Evolutionary conservation across 2,113 vertebrate genomes (phyloP).

Genomic region (Eira barbara): DNA sequence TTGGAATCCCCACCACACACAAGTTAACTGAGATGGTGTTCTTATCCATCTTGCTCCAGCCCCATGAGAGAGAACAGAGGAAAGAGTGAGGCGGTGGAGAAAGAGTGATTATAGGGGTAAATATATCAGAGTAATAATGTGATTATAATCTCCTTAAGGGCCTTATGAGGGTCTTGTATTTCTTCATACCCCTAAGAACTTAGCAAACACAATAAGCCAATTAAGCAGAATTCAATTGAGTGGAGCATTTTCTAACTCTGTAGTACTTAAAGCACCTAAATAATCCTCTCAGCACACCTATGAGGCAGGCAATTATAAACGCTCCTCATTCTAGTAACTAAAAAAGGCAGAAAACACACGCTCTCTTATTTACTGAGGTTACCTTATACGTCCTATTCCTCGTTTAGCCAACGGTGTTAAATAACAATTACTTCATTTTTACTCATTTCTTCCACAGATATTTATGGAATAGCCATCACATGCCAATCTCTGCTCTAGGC

Average conservation of each 20-base stretch:
- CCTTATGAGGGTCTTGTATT: not conserved
- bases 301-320: not conserved
- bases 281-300: not conserved
- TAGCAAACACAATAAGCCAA: not conserved
- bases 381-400: not conserved
- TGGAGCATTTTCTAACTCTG: not conserved
- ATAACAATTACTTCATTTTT: not conserved
- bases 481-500: not conserved
- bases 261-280: not conserved
- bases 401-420: not conserved
- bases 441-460: not conserved
- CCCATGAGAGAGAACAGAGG: not conserved
- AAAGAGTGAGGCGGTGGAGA: not conserved
- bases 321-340: not conserved
- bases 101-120: not conserved
- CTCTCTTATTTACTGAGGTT: not conserved
- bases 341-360: not conserved
- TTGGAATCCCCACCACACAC: accelerated
- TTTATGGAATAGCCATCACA: not conserved
- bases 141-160: not conserved
- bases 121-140: not conserved
- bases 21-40: not conserved
- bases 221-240: not conserved
- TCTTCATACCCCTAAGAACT: not conserved
- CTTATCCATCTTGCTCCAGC: not conserved